Base-by-base conservation (phyloP, 2,888 invertebrate genomes). In the Zeuzera pyrina region DNA sequence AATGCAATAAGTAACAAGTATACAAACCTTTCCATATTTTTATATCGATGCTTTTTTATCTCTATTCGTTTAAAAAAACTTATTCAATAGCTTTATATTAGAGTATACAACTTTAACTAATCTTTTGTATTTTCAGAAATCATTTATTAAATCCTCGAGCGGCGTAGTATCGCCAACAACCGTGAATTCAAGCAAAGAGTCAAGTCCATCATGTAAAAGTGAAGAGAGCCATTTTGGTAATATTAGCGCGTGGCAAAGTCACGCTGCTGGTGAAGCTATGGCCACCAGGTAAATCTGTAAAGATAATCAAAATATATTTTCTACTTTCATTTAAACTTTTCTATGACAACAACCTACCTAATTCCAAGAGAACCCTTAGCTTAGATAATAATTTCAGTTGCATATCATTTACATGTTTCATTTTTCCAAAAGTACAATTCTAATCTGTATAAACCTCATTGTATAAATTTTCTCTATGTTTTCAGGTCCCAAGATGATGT, bases 221-320 rank as follows among this genome's bases (percentile, higher is more conserved):
- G 84, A 84, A 41, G 84, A 79, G 44, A 84, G 81, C 28, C 74
- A 78, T 39, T 83, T 83, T 41, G 74, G 76, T 2, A 73, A 65
- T 46, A 76, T 73, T 49, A 65, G 69, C 32, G 73, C 68, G 12
- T 84, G 84, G 84, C 77, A 81, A 44, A 72, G 61, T 43, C 81
- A 84, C 43, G 83, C 81, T 0, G 84, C 84, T n/a, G 84, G 84
- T 3, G 84, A 84, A 51, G 83, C 84, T 14, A 84, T 84, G 84
- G 84, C 84, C 23, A 78, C 60, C 13, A 73, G 84, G 84, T 83
- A 57, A 35, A 7, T 14, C 31, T 7, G n/a, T n/a, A n/a, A n/a
- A n/a, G n/a, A 22, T 2, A 4, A 8, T 22, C 4, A 22, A 22
- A 22, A 7, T 22, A 22, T 10, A 22, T n/a, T 22, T 22, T n/a